Base-by-base conservation (phyloP, 2,888 invertebrate genomes). In the Bhutanitis thaidina region DNA sequence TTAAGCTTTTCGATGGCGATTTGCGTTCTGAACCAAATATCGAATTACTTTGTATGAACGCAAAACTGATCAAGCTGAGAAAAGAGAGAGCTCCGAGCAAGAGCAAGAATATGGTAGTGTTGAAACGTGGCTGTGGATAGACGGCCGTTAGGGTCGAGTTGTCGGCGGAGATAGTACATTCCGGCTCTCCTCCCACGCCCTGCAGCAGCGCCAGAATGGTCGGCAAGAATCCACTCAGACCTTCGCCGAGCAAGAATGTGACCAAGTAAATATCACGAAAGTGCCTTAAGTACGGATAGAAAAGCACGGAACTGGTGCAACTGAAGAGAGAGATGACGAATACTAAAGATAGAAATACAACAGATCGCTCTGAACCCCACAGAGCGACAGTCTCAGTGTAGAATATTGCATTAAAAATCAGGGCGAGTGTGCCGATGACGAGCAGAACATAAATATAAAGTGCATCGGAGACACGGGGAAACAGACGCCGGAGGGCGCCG, bases 241-340 rank as follows among this genome's bases (percentile, higher is more conserved):
- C 94, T 82, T 96, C 96, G 10, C 96, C 96, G 49, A 95, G 92
- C 56, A 96, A 92, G 74, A 95, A 96, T 0, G 95, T 95, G 1
- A 94, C 92, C 59, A 97, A 87, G 71, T 96, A 97, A 43, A 92
- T 88, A 50, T 93, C 92, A 46, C 91, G 91, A 71, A 94, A 96
- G 60, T 93, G 89, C 25, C 93, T 92, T 92, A 97, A 93, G 75
- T 94, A 96, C 4, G 97, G 97, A 82, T 97, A 93, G 72, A 95
- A 97, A 9, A 96, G 87, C 50, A 97, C 95, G 0, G 96, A 95
- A 59, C 96, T 96, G 13, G 95, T 95, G 74, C 96, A 96, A 55
- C 96, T 95, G 10, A 95, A 94, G 25, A 94, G 76, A 9, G 94
- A 92, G 53, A 93, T 88, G 65, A 91, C 91, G 71, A 94, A 93